phyloP scores from a whole-genome alignment of 1,140 invertebrate species.

The Linepithema humile region DNA sequence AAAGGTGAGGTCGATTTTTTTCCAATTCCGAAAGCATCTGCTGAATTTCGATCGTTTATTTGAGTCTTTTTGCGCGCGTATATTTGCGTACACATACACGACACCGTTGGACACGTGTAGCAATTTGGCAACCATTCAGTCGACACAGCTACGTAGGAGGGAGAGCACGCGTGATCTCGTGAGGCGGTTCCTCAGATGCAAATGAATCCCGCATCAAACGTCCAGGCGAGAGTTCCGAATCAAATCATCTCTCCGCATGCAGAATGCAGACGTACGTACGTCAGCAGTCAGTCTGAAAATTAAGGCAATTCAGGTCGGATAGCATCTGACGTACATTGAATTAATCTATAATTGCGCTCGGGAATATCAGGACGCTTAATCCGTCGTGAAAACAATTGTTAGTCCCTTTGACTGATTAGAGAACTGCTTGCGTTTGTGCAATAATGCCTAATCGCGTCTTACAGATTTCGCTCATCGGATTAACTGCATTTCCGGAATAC shows the following conservation, averaged over 20 bases:
- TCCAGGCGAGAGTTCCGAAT: constrained; percentile 18
- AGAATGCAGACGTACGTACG: constrained; percentile 47
- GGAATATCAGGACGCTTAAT: constrained; percentile 2
- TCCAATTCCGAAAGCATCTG: not conserved
- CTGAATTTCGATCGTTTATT: constrained; percentile 11
- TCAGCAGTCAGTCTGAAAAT: constrained; percentile 53
- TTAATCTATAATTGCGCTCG: constrained; percentile 56
- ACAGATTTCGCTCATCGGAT: not conserved
- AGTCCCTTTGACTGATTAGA: not conserved
- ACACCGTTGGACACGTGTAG: not conserved
- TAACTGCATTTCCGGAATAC: not conserved
- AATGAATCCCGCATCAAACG: constrained; percentile 31
- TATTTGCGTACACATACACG: not conserved
- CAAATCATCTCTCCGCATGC: constrained; percentile 59
- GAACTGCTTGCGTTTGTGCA: not conserved
- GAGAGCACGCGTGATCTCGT: not conserved
- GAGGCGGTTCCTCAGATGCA: constrained; percentile 1
- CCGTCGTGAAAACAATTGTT: constrained; percentile 41
- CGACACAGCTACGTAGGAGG: not conserved
- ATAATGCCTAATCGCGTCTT: not conserved
- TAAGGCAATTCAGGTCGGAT: constrained; percentile 52
- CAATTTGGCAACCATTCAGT: constrained; percentile 21
- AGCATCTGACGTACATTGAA: constrained; percentile 48
- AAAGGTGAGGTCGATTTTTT: not conserved
- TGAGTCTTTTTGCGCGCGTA: not conserved